Evolutionary conservation across 2,888 invertebrate species (phyloP).

Genomic region (Entomobrya multifasciata): DNA sequence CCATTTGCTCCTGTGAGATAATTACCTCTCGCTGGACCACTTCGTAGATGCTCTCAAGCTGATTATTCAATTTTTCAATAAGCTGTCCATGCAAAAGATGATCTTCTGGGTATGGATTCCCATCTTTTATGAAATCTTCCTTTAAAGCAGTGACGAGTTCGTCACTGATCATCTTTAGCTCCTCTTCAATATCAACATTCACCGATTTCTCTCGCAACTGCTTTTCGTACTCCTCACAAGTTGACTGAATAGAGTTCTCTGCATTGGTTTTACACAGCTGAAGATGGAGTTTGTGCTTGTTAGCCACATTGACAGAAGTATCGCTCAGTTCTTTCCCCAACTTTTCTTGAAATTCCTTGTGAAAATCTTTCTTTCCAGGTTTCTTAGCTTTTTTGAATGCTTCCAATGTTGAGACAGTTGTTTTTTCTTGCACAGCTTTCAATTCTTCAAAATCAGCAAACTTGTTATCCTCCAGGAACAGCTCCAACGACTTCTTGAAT

Average conservation of each 20-base stretch:
- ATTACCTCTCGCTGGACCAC: background rate
- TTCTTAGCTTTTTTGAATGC: conserved; percentile 17
- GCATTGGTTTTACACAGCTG: background rate
- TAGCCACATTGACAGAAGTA: background rate
- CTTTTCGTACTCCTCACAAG: background rate
- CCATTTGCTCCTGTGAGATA: background rate
- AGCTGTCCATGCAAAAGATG: background rate
- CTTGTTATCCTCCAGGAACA: background rate
- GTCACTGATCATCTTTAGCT: background rate
- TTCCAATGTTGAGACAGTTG: background rate
- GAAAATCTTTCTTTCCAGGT: conserved; percentile 34
- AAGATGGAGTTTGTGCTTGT: background rate
- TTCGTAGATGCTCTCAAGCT: background rate
- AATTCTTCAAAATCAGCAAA: background rate
- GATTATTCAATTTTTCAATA: background rate
- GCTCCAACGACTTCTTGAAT: background rate
- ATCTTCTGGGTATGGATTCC: conserved; percentile 9
- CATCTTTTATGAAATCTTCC: background rate
- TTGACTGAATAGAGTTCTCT: background rate
- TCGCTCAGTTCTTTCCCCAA: background rate
- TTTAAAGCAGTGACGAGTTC: background rate
- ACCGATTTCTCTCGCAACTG: background rate
- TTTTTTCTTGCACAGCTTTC: background rate
- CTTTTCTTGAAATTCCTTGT: background rate
- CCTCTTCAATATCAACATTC: background rate